Conservation (phyloP, 2,888 invertebrate species). For the Charanyca ferruginea region DNA sequence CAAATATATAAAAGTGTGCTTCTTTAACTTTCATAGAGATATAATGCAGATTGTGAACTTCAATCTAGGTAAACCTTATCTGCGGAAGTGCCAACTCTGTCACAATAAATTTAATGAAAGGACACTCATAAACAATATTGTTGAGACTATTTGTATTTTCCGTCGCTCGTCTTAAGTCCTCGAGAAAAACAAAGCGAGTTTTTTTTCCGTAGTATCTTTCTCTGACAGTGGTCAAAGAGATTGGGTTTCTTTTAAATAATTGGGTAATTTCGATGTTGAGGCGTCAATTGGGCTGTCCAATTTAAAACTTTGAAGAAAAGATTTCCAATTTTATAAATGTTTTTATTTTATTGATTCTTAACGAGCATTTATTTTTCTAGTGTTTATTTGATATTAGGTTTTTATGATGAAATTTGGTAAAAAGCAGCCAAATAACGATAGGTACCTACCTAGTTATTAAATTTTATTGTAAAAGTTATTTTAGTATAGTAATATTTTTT, state of each 20-base stretch:
- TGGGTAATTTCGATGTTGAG: constrained; percentile 69
- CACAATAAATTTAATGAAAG: constrained; percentile 62
- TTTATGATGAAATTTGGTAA: neutral
- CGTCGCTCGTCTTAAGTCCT: constrained; percentile 46
- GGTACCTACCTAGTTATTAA: too few relatives aligned
- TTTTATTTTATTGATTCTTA: constrained; percentile 16
- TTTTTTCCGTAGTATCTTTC: constrained; percentile 66
- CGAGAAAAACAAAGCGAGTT: constrained; percentile 66
- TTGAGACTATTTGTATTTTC: constrained; percentile 63
- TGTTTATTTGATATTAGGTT: constrained; percentile 17
- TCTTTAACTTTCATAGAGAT: constrained; percentile 3
- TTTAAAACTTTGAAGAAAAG: constrained; percentile 61
- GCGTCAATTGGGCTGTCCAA: constrained; percentile 62
- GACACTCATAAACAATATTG: constrained; percentile 63
- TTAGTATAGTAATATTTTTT: too few relatives aligned
- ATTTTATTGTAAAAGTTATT: too few relatives aligned
- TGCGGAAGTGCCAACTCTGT: constrained; percentile 50
- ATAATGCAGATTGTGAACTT: constrained; percentile 37
- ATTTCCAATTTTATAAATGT: constrained; percentile 32
- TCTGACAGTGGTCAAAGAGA: constrained; percentile 68
- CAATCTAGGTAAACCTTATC: constrained; percentile 52
- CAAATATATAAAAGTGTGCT: neutral
- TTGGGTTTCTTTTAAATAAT: constrained; percentile 62
- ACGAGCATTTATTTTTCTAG: constrained; percentile 4
- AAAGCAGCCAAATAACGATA: too few relatives aligned